These are phyloP conservation scores for Rhamnusium bicolor DNA, from an alignment of 2,888 invertebrate species.

Conservation along the genomic window DNA sequence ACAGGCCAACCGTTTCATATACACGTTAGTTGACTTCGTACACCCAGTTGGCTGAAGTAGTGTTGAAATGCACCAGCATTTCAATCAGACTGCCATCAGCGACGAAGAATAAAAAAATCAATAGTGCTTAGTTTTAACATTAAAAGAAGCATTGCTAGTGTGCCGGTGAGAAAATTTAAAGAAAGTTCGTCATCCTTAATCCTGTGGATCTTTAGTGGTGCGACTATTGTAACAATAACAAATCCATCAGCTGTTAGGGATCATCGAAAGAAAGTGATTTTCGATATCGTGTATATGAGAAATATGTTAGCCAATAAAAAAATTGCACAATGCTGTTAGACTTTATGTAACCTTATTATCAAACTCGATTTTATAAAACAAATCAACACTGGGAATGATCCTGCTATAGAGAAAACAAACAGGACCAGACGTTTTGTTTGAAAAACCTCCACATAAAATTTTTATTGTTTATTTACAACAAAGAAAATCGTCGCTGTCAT, in stretches of 20 bases:
- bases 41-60: conserved; percentile 48
- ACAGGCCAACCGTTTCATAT: conserved; percentile 42
- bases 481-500: conserved; percentile 28
- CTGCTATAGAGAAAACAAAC: conserved; percentile 16
- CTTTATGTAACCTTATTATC: not conserved
- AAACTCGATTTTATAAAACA: not conserved
- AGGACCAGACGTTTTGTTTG: conserved; percentile 5
- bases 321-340: not conserved
- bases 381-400: not conserved
- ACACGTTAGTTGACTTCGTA: conserved; percentile 37
- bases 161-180: not conserved
- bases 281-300: not conserved
- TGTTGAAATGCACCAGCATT: conserved; percentile 50
- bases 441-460: conserved; percentile 20
- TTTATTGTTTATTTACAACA: conserved; percentile 17
- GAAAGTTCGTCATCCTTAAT: not conserved
- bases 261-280: not conserved
- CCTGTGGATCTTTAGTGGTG: not conserved
- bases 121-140: conserved; percentile 4
- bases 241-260: not conserved
- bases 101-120: conserved; percentile 23
- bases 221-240: conserved; percentile 1
- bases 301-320: not conserved
- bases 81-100: conserved; percentile 47
- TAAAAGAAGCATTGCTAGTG: not conserved